Base-by-base conservation (phyloP, 2,888 invertebrate genomes). In the Drosophila maculinotata region DNA sequence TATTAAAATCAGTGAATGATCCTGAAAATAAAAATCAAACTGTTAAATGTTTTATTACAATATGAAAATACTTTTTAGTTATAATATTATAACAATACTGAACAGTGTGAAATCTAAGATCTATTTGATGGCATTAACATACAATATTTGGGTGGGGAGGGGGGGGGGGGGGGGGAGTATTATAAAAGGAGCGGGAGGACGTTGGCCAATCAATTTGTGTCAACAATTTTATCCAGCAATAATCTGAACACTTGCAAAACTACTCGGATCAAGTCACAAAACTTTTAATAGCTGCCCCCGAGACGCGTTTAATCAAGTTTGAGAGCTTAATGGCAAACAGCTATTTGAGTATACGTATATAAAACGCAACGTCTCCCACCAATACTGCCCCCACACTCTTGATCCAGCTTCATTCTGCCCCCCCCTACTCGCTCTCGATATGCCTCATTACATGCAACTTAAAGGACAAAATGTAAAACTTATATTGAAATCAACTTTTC, bases 401-500 rank as follows among this genome's bases (percentile, higher is more conserved):
- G 1, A 3, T 1, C 25, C 8, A 7, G 2, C 15, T 0, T 1
- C 7, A 1, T 28, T 17, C 17, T 8, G n/a, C 4, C 33, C 3
- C 9, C 10, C 20, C n/a, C 12, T 14, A n/a, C 14, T 17, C 10
- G n/a, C 48, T 35, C 17, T 35, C 36, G 66, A 59, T 59, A 10
- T 41, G 76, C 59, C 72, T 76, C 72, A 76, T 73, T 73, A 73
- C 48, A 48, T 57, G 63, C 63, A 75, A 69, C 57, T 72, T 75
- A 54, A 69, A 63, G 75, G 72, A 76, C 76, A 76, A 60, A 79
- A 76, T 80, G 68, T 68, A 47, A 76, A 76, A 76, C 76, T 76
- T 72, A 80, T 79, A 76, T 76, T 76, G 77, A 80, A 76, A 76
- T 76, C 76, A 79, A 76, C 68, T 76, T 76, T 79, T 76, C 63